Conservation (phyloP, 2,113 vertebrate genomes). For the Rhinolophus sinicus region DNA sequence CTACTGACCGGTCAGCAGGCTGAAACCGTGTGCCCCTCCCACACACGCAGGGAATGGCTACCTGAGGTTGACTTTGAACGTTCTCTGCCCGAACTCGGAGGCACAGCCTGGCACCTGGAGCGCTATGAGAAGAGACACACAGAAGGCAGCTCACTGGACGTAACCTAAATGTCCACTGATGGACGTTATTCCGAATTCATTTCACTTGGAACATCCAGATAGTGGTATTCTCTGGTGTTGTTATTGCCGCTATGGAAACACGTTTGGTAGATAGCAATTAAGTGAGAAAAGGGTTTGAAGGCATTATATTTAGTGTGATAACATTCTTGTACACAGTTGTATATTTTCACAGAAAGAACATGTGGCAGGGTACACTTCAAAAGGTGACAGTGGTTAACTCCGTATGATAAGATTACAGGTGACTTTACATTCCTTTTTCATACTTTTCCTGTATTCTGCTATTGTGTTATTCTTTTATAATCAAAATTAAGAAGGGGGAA, state of each 20-base stretch:
- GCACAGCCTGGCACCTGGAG: not conserved
- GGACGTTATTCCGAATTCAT: not conserved
- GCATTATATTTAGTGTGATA: rapidly evolving
- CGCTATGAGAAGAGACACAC: rapidly evolving
- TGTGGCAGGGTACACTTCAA: not conserved
- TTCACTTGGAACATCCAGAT: not conserved
- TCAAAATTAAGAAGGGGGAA: not conserved
- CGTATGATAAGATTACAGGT: not conserved
- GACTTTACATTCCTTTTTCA: not conserved
- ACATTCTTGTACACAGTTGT: too few relatives aligned
- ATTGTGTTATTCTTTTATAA: not conserved
- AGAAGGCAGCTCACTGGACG: not conserved
- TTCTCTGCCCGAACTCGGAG: not conserved
- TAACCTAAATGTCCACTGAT: not conserved
- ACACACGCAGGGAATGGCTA: not conserved
- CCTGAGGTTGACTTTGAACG: rapidly evolving
- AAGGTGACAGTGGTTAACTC: not conserved
- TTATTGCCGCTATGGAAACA: not conserved
- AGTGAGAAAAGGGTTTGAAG: not conserved
- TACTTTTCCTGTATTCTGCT: not conserved
- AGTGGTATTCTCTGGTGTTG: not conserved
- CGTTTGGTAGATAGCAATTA: rapidly evolving
- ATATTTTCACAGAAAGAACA: not conserved
- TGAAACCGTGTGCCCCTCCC: not conserved
- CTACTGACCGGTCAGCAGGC: not conserved